phyloP scores from a whole-genome alignment of 1,140 invertebrate genomes.

The Pseudomyrmex flavicornis region DNA sequence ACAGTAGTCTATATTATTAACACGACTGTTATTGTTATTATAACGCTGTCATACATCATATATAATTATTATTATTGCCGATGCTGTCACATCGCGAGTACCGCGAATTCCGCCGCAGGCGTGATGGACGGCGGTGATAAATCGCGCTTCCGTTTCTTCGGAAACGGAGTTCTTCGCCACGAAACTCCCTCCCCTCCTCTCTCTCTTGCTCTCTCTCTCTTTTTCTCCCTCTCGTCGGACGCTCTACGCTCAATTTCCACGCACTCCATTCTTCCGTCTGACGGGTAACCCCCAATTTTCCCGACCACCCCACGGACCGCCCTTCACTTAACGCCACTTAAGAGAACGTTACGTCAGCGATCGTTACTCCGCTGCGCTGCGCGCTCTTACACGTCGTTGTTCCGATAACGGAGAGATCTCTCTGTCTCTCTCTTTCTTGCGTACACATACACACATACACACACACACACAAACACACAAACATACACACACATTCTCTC shows the following conservation, averaged over 20 bases:
- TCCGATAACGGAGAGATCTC: conserved; percentile 62
- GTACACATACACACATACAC: too few relatives aligned
- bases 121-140: conserved; percentile 44
- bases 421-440: background rate
- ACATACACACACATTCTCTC: background rate
- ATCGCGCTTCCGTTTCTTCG: conserved; percentile 42
- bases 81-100: background rate
- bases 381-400: conserved; percentile 38
- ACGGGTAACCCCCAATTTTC: conserved; percentile 56
- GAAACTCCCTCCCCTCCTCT: conserved; percentile 35
- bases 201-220: background rate
- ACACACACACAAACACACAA: too few relatives aligned
- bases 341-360: conserved; percentile 61
- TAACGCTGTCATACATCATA: background rate
- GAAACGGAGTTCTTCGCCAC: background rate
- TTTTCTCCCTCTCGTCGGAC: conserved; percentile 27
- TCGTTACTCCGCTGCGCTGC: conserved; percentile 50
- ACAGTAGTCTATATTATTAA: background rate
- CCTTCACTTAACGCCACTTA: conserved; percentile 63
- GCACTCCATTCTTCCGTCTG: conserved; percentile 54
- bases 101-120: conserved; percentile 18
- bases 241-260: conserved; percentile 61
- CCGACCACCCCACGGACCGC: conserved; percentile 45
- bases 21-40: background rate
- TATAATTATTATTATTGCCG: conserved; percentile 16